Conservation (phyloP, 2,888 invertebrate species). For the Lepidonotus clava region DNA sequence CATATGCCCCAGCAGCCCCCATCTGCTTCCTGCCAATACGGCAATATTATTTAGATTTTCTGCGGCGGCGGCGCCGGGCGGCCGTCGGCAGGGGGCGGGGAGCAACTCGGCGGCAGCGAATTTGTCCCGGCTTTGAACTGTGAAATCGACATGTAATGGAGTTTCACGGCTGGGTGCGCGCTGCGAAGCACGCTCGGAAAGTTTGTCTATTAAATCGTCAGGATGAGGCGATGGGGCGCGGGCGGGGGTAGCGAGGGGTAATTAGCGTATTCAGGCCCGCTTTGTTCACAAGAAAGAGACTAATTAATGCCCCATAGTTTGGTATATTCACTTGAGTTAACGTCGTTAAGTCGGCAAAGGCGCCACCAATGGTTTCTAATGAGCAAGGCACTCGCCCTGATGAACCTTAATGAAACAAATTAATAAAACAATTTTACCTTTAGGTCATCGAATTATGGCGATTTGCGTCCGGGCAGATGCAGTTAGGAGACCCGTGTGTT, state of each 20-base stretch:
- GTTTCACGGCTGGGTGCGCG: slow-evolving; percentile 29
- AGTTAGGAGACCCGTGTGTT: slow-evolving; percentile 50
- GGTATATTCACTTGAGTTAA: slow-evolving; percentile 55
- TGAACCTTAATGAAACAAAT: slow-evolving; percentile 58
- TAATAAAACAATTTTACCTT: slow-evolving; percentile 58
- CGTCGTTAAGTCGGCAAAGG: slow-evolving; percentile 43
- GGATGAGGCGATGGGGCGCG: not conserved
- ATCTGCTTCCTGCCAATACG: slow-evolving; percentile 22
- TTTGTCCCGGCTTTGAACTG: slow-evolving; percentile 53
- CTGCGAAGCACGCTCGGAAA: slow-evolving; percentile 7
- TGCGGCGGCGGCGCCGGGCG: not conserved
- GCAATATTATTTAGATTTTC: slow-evolving; percentile 45
- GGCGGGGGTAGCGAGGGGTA: not conserved
- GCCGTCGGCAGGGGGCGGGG: not conserved
- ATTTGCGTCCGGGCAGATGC: slow-evolving; percentile 40
- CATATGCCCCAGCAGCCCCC: not conserved
- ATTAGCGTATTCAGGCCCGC: slow-evolving; percentile 24
- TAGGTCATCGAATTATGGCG: slow-evolving; percentile 50
- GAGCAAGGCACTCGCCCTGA: slow-evolving; percentile 42
- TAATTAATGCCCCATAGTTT: slow-evolving; percentile 52
- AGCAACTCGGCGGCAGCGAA: slow-evolving; percentile 27
- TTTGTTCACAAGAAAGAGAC: slow-evolving; percentile 44
- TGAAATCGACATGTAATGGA: slow-evolving; percentile 53
- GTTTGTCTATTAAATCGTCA: slow-evolving; percentile 54
- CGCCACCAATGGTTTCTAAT: slow-evolving; percentile 18